phyloP scores from a whole-genome alignment of 2,797 vertebrate species.

The Chlorospingus semifuscus region DNA sequence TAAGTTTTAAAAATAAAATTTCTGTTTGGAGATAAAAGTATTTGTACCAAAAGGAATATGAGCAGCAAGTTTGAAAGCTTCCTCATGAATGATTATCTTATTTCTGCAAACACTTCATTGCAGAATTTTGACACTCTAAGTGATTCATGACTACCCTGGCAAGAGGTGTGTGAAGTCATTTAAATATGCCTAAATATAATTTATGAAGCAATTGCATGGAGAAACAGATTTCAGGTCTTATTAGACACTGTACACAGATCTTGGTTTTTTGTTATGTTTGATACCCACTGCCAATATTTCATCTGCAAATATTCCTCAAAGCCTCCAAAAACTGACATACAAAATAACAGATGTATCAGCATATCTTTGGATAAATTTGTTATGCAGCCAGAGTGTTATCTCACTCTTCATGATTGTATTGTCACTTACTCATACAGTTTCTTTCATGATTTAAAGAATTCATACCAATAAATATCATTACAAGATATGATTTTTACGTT shows the following conservation, averaged over 20 bases:
- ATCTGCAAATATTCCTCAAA: constrained; percentile 1
- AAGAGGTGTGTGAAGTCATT: neutral
- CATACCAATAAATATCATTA: neutral
- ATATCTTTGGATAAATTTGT: neutral
- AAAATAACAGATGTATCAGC: constrained; percentile 3
- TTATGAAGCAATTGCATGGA: neutral
- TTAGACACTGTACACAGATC: neutral
- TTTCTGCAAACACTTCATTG: neutral
- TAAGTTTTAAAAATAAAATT: neutral
- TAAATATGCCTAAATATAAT: neutral
- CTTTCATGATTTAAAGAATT: neutral
- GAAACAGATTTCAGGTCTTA: neutral
- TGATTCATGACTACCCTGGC: neutral
- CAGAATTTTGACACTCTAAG: neutral
- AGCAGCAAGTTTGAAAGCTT: neutral
- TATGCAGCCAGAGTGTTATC: neutral
- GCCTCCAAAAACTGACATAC: neutral
- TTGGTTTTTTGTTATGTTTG: neutral
- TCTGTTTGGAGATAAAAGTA: neutral
- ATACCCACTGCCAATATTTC: neutral
- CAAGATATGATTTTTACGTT: neutral
- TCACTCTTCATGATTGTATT: neutral
- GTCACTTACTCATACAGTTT: neutral
- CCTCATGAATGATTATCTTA: neutral
- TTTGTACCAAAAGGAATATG: neutral